These are phyloP conservation scores for Hippocampus zosterae DNA, from an alignment of 2,113 vertebrate genomes.

Conservation along the genomic window DNA sequence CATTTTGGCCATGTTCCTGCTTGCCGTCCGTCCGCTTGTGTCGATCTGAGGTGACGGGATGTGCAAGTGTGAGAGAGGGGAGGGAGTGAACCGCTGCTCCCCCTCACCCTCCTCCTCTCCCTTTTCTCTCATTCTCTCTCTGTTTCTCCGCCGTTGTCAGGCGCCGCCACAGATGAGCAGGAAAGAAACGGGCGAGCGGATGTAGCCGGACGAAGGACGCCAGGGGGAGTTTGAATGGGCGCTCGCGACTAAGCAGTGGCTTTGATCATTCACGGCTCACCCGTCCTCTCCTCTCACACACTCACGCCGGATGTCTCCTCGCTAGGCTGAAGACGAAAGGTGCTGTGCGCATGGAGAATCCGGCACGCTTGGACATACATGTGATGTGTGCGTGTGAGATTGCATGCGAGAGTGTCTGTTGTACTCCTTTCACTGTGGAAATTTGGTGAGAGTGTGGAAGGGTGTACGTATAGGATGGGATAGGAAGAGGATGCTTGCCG, in stretches of 20 bases:
- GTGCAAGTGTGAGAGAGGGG: background rate
- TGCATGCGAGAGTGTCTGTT: conserved; percentile 26
- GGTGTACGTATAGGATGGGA: background rate
- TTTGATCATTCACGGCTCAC: conserved; percentile 41
- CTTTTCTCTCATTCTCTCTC: conserved; percentile 5
- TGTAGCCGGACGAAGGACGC: conserved; percentile 59
- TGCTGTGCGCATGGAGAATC: conserved; percentile 49
- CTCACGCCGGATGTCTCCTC: conserved; percentile 63
- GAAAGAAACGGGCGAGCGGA: conserved; percentile 60
- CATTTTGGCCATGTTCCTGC: background rate
- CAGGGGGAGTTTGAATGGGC: conserved; percentile 62
- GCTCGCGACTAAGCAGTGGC: conserved; percentile 43
- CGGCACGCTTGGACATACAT: conserved; percentile 32
- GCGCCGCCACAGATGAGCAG: conserved; percentile 64
- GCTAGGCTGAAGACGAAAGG: conserved; percentile 72
- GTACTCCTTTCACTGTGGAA: conserved; percentile 1
- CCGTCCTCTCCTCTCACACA: conserved; percentile 34
- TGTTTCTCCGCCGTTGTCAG: conserved; percentile 49
- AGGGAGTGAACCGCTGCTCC: conserved; percentile 1
- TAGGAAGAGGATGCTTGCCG: background rate
- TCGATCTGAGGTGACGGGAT: conserved; percentile 3
- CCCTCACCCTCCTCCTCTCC: background rate
- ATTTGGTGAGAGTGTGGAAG: background rate
- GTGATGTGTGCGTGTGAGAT: conserved; percentile 18
- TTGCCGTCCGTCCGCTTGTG: background rate